Conservation (phyloP, 30 jellyfish, hydroid and myxozoan species). For the Cassiopea xamachana region DNA sequence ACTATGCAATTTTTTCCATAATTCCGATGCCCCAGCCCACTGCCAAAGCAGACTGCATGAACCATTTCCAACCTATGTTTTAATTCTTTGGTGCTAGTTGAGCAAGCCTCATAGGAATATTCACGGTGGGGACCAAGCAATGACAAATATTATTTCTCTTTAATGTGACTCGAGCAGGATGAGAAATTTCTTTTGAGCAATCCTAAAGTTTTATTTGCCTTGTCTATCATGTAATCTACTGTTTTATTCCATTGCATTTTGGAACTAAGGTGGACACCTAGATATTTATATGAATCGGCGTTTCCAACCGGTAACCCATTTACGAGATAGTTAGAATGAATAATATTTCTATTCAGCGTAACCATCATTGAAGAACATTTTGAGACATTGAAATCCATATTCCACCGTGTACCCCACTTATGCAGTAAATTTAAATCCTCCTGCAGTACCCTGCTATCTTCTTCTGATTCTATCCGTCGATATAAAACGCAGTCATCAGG, state of each 20-base stretch:
- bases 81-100: constrained; percentile 5
- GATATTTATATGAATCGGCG: not conserved
- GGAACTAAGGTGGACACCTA: not conserved
- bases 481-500: constrained; percentile 22
- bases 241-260: not conserved
- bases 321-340: not conserved
- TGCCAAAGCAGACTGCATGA: not conserved
- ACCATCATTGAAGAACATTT: constrained; percentile 36
- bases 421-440: constrained; percentile 15
- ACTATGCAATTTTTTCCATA: no score
- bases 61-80: not conserved
- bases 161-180: not conserved
- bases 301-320: not conserved
- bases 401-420: constrained; percentile 39
- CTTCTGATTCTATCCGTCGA: constrained; percentile 19
- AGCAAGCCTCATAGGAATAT: constrained; percentile 6
- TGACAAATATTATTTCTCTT: not conserved
- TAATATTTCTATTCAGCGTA: constrained; percentile 32
- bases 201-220: not conserved
- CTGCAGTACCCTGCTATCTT: constrained; percentile 16
- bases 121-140: constrained; percentile 16
- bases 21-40: no score
- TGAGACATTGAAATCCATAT: constrained; percentile 59
- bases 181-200: not conserved
- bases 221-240: not conserved